Evolutionary conservation across 1,140 invertebrate species (phyloP).

Genomic region (Penaeus chinensis): DNA sequence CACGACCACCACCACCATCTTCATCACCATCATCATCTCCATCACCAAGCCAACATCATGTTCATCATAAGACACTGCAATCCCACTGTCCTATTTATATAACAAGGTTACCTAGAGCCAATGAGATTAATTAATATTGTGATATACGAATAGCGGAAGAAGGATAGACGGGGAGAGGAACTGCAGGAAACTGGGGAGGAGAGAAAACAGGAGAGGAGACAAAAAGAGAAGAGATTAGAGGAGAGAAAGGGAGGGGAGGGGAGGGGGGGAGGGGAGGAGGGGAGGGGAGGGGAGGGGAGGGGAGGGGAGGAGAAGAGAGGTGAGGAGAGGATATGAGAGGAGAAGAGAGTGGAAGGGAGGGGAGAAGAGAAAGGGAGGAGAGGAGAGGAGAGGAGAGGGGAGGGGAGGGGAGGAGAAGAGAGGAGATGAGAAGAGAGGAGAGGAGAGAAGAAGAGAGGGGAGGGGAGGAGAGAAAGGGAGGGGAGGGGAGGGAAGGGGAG

Average conservation of each 20-base stretch:
- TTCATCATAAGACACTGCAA: no score
- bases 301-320: constrained; percentile 9
- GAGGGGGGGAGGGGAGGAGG: not conserved
- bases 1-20: no score
- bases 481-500: no score
- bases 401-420: not conserved
- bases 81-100: no score
- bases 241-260: not conserved
- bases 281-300: not conserved
- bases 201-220: not conserved
- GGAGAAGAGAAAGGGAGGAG: constrained; percentile 1
- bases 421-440: not conserved
- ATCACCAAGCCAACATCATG: no score
- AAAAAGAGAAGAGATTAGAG: not conserved
- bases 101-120: no score
- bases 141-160: not conserved
- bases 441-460: not conserved
- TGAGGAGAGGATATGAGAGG: constrained; percentile 10
- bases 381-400: not conserved
- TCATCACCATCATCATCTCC: no score
- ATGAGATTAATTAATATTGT: not conserved
- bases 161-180: not conserved
- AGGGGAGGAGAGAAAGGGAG: not conserved
- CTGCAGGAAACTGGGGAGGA: not conserved
- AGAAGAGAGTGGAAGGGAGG: constrained; percentile 23